Conservation (phyloP, 2,113 vertebrate species). For the Triplophysa tibetana region DNA sequence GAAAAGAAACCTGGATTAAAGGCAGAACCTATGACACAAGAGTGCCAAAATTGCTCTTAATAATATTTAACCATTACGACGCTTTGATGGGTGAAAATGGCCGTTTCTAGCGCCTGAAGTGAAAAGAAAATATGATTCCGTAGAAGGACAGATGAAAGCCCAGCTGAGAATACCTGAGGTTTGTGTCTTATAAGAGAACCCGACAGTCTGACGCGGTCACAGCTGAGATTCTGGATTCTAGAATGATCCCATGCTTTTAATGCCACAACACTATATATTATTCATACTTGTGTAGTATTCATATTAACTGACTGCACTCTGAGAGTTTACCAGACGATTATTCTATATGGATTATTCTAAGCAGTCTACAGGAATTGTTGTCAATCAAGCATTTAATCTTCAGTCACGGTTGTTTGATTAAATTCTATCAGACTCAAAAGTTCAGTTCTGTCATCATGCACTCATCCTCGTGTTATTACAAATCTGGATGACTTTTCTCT, state of each 20-base stretch:
- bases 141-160: slow-evolving; percentile 20
- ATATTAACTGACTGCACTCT: slow-evolving; percentile 1
- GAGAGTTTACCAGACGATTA: not conserved
- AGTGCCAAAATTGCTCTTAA: not conserved
- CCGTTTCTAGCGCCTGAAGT: not conserved
- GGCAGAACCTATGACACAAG: not conserved
- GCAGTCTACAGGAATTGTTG: not conserved
- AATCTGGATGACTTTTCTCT: no score
- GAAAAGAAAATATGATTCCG: slow-evolving; percentile 10
- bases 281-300: slow-evolving; percentile 14
- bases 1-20: slow-evolving; percentile 39
- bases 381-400: not conserved
- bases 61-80: slow-evolving; percentile 20
- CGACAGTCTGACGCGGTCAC: slow-evolving; percentile 1
- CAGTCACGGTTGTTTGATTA: not conserved
- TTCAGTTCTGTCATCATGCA: no score
- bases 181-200: not conserved
- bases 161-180: not conserved
- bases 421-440: no score
- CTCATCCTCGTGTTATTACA: no score
- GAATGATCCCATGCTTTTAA: not conserved
- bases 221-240: not conserved
- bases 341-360: not conserved
- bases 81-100: slow-evolving; percentile 35
- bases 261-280: not conserved